Conservation (phyloP, 1,140 invertebrate species). For the Drepana arcuata region DNA sequence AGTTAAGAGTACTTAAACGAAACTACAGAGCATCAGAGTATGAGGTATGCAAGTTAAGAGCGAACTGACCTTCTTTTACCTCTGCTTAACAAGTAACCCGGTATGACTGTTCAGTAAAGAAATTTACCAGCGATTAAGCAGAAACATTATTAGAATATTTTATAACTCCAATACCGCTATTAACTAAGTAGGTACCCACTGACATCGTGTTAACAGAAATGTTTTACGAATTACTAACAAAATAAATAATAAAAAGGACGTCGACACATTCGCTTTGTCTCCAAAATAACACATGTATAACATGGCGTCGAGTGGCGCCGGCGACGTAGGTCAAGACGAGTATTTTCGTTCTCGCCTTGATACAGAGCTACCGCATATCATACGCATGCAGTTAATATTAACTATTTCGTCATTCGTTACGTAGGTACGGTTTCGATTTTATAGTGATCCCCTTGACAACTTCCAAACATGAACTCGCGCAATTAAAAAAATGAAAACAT, state of each 20-base stretch:
- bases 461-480: too few species aligned
- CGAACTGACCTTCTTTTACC: too few species aligned
- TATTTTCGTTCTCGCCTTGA: constrained; percentile 65
- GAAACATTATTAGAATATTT: not conserved
- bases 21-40: too few species aligned
- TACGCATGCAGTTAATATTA: constrained; percentile 57
- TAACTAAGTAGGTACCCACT: not conserved
- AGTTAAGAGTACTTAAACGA: too few species aligned
- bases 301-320: constrained; percentile 24
- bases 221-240: not conserved
- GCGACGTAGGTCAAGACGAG: constrained; percentile 52
- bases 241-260: constrained; percentile 7
- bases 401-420: constrained; percentile 46
- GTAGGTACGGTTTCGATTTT: constrained; percentile 28
- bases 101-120: constrained; percentile 1
- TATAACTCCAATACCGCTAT: not conserved
- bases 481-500: too few species aligned
- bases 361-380: constrained; percentile 60
- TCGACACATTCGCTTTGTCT: constrained; percentile 16
- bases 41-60: too few species aligned
- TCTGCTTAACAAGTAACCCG: too few species aligned
- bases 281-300: too few species aligned
- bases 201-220: not conserved
- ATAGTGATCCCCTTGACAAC: constrained; percentile 12
- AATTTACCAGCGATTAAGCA: not conserved